These are phyloP conservation scores for Tetraodon nigroviridis DNA, from an alignment of 2,113 vertebrate species.

Conservation along the genomic window DNA sequence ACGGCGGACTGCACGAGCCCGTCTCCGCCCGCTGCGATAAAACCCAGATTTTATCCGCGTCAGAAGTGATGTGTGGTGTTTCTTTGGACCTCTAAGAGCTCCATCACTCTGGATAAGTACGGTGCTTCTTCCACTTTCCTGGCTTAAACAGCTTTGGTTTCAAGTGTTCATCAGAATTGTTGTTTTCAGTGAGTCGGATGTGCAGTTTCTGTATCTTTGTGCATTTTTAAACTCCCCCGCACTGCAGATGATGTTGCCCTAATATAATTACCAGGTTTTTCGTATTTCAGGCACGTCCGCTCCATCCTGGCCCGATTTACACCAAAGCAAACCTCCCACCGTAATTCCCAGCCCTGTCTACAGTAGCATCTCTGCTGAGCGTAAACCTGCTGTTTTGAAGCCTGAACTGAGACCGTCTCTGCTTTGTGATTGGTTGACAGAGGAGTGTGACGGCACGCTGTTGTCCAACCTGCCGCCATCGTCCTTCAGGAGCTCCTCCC, in stretches of 20 bases:
- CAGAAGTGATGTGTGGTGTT: neutral
- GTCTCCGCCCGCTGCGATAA: neutral
- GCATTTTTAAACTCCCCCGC: too few relatives aligned
- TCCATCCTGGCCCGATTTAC: too few relatives aligned
- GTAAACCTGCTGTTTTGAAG: too few relatives aligned
- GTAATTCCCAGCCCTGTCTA: too few relatives aligned
- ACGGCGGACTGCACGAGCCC: neutral
- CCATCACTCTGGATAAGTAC: neutral
- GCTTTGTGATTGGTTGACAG: conserved; percentile 52
- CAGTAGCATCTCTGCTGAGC: too few relatives aligned
- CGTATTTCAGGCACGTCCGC: too few relatives aligned
- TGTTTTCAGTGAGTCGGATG: neutral
- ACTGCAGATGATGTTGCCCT: too few relatives aligned
- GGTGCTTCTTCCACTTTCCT: neutral
- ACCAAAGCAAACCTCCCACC: too few relatives aligned
- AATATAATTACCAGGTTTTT: too few relatives aligned
- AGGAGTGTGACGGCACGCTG: conserved; percentile 84
- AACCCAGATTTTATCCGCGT: neutral
- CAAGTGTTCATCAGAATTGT: neutral
- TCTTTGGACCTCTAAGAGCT: neutral
- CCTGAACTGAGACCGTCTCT: neutral
- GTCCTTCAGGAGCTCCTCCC: conserved; percentile 88
- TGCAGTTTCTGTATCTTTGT: too few relatives aligned
- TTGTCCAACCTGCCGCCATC: conserved; percentile 78
- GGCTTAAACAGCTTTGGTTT: neutral